Base-by-base conservation (phyloP, 2,888 invertebrate species). In the Metalampra italica region DNA sequence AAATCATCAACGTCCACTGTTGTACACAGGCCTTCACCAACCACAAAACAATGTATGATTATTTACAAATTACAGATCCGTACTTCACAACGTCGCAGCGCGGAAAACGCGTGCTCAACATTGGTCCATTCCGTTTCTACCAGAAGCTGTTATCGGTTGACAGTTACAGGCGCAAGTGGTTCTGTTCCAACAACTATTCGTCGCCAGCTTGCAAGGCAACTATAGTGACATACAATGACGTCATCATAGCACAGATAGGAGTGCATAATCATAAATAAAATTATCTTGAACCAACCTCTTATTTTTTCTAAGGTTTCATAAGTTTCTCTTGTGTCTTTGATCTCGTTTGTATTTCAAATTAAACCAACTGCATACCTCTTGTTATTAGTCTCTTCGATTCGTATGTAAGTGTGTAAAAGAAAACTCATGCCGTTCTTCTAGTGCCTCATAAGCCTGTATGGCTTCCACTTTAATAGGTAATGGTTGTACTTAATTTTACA, bases 41-140 rank as follows among this genome's bases (percentile, higher is more conserved):
- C 2, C 22, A 22, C 22, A 22, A 2, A 22, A 22, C 22, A 22
- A 22, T 22, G 22, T 22, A 22, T 22, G 22, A 22, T n/a, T 22
- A 29, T 9, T 52, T 30, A 41, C 12, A 57, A 59, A 51, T 59
- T 49, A 49, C 56, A 61, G 38, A 29, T 60, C 0, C 46, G 7
- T 53, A 32, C 39, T 55, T 46, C 37, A 49, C 55, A 14, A 49
- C 43, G 9, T 53, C 55, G n/a, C 53, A 53, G 38, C 49, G 51
- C 3, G 55, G 55, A 1, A 55, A 51, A 41, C 44, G 50, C n/a
- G 42, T 55, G 5, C 37, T 55, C 9, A 51, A 53, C 43, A 40
- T 55, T 9, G 53, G 53, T 30, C 40, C 9, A 5, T 47, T 40
- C 39, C 43, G 48, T 9, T 55, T 37, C 12, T 46, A 55, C 29